Evolutionary conservation across 1,140 invertebrate species (phyloP).

Genomic region (Leptinotarsa undecemlineata): DNA sequence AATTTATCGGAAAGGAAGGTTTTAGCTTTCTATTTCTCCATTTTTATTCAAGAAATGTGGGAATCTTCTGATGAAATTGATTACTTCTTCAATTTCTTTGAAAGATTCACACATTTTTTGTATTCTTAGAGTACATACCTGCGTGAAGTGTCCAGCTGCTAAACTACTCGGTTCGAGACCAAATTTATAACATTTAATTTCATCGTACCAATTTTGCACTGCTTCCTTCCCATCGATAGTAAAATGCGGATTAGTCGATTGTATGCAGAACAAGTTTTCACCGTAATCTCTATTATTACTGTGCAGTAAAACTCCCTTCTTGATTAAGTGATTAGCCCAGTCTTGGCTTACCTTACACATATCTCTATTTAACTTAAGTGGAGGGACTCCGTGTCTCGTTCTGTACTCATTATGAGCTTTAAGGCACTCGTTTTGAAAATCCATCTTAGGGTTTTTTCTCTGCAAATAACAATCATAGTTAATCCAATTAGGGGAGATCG

Average conservation of each 20-base stretch:
- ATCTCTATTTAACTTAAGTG: slow-evolving; percentile 64
- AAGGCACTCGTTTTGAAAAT: slow-evolving; percentile 58
- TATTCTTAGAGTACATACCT: slow-evolving; percentile 39
- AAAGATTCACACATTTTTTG: too few relatives aligned
- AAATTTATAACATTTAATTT: slow-evolving; percentile 65
- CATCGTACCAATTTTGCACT: slow-evolving; percentile 77
- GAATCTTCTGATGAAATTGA: too few relatives aligned
- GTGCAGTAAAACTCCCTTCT: slow-evolving; percentile 60
- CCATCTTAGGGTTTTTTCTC: slow-evolving; percentile 43
- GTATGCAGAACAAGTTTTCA: slow-evolving; percentile 60
- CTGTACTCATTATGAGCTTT: slow-evolving; percentile 69
- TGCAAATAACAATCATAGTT: slow-evolving; percentile 20
- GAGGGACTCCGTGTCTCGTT: slow-evolving; percentile 62
- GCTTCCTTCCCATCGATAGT: slow-evolving; percentile 65
- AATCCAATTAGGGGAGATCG: too few relatives aligned
- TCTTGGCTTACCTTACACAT: slow-evolving; percentile 63
- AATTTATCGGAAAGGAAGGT: too few relatives aligned
- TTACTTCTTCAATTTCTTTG: too few relatives aligned
- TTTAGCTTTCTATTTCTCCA: too few relatives aligned
- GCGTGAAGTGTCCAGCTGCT: slow-evolving; percentile 62
- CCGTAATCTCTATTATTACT: slow-evolving; percentile 61
- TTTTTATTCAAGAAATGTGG: too few relatives aligned
- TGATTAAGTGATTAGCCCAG: slow-evolving; percentile 67
- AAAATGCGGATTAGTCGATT: slow-evolving; percentile 66
- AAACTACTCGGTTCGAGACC: slow-evolving; percentile 61